These are phyloP conservation scores for Netta rufina DNA, from an alignment of 2,797 vertebrate species.

Conservation along the genomic window DNA sequence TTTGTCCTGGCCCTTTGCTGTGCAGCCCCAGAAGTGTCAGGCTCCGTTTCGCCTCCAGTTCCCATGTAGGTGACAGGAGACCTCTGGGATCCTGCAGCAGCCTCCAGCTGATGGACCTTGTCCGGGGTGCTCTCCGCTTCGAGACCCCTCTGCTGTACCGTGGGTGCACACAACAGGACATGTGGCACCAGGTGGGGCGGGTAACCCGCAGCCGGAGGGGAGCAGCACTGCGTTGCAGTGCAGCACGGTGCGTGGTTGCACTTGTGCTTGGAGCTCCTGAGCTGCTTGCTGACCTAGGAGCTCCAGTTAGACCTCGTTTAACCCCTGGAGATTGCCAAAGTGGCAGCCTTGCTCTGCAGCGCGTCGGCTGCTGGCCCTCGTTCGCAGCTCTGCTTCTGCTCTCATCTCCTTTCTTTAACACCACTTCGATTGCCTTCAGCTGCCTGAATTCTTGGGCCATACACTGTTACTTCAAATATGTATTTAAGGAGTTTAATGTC, in stretches of 20 bases:
- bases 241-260: background rate
- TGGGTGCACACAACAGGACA: background rate
- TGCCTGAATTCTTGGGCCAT: background rate
- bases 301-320: background rate
- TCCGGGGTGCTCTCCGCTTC: background rate
- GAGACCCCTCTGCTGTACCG: background rate
- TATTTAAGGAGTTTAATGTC: background rate
- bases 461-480: background rate
- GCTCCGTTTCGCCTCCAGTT: background rate
- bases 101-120: background rate
- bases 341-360: background rate
- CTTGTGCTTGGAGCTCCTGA: background rate
- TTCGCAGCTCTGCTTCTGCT: background rate
- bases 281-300: background rate
- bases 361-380: background rate
- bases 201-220: background rate
- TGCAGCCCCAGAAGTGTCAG: background rate
- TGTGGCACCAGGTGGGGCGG: background rate
- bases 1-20: background rate
- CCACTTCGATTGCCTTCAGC: background rate
- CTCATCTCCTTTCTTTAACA: background rate
- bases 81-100: background rate
- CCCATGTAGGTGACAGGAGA: background rate
- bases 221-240: background rate
- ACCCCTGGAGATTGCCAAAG: background rate